Percentiles rank a stretch among this genome's conserved stretches.
phyloP scores from a whole-genome alignment of 2,888 invertebrate species.

The Petrolisthes cinctipes region DNA sequence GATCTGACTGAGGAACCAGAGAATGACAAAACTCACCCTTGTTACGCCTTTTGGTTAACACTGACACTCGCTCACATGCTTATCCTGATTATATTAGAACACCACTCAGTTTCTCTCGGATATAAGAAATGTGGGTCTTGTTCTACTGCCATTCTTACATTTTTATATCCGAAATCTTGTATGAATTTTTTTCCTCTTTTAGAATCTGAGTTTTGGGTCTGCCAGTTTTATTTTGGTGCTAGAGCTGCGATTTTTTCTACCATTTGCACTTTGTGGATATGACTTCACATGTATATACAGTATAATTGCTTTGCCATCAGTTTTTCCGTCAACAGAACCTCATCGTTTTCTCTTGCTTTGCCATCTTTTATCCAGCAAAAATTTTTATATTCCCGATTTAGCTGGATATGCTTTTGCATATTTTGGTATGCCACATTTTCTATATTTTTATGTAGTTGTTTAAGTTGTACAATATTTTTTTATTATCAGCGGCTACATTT shows the following conservation, averaged over 20 bases:
- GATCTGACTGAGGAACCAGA: constrained; percentile 19
- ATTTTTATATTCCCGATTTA: too few species aligned
- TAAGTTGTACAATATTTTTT: too few species aligned
- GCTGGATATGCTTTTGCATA: too few species aligned
- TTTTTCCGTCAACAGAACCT: too few species aligned
- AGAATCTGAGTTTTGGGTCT: background rate
- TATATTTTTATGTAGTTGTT: too few species aligned
- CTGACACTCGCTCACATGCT: background rate
- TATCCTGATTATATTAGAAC: background rate
- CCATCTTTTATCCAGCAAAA: too few species aligned
- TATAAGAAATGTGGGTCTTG: too few species aligned
- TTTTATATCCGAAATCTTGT: background rate
- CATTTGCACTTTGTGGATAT: constrained; percentile 1
- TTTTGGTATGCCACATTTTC: too few species aligned
- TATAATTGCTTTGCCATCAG: too few species aligned
- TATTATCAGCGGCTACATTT: too few species aligned
- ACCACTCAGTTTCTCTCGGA: too few species aligned
- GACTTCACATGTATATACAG: background rate
- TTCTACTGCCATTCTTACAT: background rate
- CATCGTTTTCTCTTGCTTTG: too few species aligned
- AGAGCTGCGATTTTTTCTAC: background rate
- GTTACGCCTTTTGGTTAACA: background rate
- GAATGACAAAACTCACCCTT: constrained; percentile 33
- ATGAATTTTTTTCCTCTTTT: background rate
- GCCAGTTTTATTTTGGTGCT: constrained; percentile 6